These are phyloP conservation scores for Matsumyia berberina DNA, from an alignment of 2,888 invertebrate species.

Conservation along the genomic window DNA sequence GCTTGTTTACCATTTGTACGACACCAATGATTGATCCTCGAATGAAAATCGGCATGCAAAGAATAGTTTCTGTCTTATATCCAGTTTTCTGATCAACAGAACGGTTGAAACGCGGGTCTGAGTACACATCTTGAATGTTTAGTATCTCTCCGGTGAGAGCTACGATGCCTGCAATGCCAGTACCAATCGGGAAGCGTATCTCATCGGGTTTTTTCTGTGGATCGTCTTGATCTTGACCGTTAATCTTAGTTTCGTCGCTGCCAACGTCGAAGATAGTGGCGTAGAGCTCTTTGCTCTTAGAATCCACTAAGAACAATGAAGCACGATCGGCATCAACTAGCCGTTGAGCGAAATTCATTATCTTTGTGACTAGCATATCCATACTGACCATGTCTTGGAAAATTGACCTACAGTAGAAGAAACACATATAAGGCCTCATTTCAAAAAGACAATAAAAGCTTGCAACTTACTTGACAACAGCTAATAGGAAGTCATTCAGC, in stretches of 20 bases:
- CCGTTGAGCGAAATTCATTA: constrained; percentile 92
- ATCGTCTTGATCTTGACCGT: constrained; percentile 77
- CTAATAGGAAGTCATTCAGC: constrained; percentile 90
- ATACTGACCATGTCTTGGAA: constrained; percentile 95
- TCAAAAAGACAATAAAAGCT: not conserved
- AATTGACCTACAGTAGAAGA: constrained; percentile 87
- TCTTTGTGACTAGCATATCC: constrained; percentile 92
- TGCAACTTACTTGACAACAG: constrained; percentile 90
- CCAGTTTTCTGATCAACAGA: constrained; percentile 89
- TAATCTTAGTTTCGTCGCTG: constrained; percentile 79
- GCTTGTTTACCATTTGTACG: constrained; percentile 93
- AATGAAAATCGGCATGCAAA: constrained; percentile 95
- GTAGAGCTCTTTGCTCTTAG: constrained; percentile 89
- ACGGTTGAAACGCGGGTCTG: constrained; percentile 90
- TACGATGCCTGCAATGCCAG: constrained; percentile 93
- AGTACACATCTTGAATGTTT: constrained; percentile 93
- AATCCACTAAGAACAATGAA: constrained; percentile 92
- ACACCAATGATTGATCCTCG: constrained; percentile 92
- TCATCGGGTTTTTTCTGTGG: constrained; percentile 84
- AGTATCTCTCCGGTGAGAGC: constrained; percentile 91
- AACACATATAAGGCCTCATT: not conserved
- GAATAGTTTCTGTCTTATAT: constrained; percentile 89
- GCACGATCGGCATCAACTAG: constrained; percentile 93
- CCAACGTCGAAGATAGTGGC: constrained; percentile 92
- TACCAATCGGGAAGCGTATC: constrained; percentile 89